These are phyloP conservation scores for Notoglanidium macrostoma DNA, from an alignment of 2,797 vertebrate species.

Conservation along the genomic window DNA sequence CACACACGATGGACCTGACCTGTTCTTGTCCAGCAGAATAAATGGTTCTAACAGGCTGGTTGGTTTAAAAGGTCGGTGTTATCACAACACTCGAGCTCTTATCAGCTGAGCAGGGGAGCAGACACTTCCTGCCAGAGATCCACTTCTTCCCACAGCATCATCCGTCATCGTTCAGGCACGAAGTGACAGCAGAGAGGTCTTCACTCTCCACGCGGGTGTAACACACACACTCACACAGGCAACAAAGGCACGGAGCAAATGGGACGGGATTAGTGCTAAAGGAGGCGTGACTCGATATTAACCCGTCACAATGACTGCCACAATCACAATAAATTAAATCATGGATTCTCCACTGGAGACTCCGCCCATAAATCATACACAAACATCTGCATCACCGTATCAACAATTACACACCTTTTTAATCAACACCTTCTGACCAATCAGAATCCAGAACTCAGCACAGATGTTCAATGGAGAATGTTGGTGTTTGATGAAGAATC, in stretches of 20 bases:
- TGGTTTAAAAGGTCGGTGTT: slow-evolving; percentile 56
- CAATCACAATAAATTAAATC: not conserved
- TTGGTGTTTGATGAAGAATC: not conserved
- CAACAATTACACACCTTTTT: not conserved
- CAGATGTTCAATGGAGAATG: not conserved
- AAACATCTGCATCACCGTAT: not conserved
- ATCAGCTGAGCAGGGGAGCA: slow-evolving; percentile 66
- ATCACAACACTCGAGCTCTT: slow-evolving; percentile 79
- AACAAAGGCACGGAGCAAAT: slow-evolving; percentile 25
- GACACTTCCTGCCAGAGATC: slow-evolving; percentile 45
- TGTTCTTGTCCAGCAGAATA: slow-evolving; percentile 12
- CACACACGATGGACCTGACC: slow-evolving; percentile 11
- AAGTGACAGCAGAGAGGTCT: slow-evolving; percentile 15
- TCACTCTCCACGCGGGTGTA: not conserved
- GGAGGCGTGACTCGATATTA: not conserved
- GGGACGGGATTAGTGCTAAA: not conserved
- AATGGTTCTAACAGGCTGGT: not conserved
- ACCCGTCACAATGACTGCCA: not conserved
- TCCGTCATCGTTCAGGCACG: slow-evolving; percentile 49
- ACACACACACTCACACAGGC: slow-evolving; percentile 3
- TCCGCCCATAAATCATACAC: not conserved
- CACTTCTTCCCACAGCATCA: slow-evolving; percentile 57
- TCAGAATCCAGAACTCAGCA: not conserved
- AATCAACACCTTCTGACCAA: not conserved
- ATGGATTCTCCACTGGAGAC: not conserved